Conservation (phyloP, 2,888 invertebrate species). For the Globia sparganii region DNA sequence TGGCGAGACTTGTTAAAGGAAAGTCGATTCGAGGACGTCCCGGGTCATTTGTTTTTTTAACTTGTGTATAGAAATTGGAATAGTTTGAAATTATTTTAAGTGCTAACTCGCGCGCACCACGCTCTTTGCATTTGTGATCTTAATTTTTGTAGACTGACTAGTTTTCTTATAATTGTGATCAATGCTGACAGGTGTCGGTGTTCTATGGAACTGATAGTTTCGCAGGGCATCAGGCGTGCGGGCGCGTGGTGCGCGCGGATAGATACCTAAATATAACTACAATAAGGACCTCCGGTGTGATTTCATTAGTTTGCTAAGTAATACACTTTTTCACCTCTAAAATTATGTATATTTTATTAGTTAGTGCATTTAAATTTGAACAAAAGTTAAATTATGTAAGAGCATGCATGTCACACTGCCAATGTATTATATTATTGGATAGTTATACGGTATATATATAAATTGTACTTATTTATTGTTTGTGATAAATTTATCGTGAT, state of each 20-base stretch:
- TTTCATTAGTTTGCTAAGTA: conserved; percentile 71
- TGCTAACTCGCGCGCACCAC: conserved; percentile 74
- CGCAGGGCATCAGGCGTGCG: conserved; percentile 31
- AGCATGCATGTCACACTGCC: conserved; percentile 83
- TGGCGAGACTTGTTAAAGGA: conserved; percentile 47
- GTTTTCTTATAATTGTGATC: conserved; percentile 68
- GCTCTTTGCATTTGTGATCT: conserved; percentile 63
- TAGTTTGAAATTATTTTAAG: conserved; percentile 81
- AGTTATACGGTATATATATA: conserved; percentile 74
- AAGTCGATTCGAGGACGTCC: conserved; percentile 70
- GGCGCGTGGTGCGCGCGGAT: conserved; percentile 60
- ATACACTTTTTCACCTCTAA: conserved; percentile 80
- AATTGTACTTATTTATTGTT: conserved; percentile 85
- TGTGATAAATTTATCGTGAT: conserved; percentile 74
- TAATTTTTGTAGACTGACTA: conserved; percentile 69
- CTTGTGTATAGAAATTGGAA: conserved; percentile 85
- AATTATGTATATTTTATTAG: conserved; percentile 76
- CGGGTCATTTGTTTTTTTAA: conserved; percentile 83
- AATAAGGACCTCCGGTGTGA: conserved; percentile 78
- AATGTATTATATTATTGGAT: conserved; percentile 80
- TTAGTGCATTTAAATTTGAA: conserved; percentile 85
- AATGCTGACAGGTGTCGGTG: conserved; percentile 55
- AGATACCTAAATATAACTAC: conserved; percentile 73
- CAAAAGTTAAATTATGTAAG: conserved; percentile 81
- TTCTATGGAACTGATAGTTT: conserved; percentile 51